phyloP scores from a whole-genome alignment of 2,113 vertebrate genomes.

The Alethe castanea region DNA sequence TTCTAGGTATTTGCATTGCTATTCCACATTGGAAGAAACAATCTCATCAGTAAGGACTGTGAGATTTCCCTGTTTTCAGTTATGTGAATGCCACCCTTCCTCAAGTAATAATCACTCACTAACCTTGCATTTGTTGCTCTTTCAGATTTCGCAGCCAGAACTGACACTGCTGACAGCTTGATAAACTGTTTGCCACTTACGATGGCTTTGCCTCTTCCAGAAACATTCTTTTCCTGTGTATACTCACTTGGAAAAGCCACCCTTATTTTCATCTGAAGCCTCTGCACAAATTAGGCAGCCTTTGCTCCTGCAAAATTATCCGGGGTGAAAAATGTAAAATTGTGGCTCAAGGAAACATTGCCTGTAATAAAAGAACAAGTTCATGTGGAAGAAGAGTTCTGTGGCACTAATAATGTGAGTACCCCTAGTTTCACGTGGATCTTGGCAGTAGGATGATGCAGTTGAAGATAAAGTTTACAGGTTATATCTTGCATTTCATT shows the following conservation, averaged over 20 bases:
- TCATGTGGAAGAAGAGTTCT: background rate
- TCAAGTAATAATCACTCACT: slow-evolving; percentile 39
- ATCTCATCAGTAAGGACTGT: slow-evolving; percentile 17
- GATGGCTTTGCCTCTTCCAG: slow-evolving; percentile 39
- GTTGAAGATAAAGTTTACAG: background rate
- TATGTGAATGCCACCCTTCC: slow-evolving; percentile 29
- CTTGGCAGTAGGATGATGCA: background rate
- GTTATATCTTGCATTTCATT: background rate
- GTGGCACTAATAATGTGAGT: too few relatives aligned
- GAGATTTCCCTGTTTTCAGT: slow-evolving; percentile 35
- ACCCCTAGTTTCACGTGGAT: background rate
- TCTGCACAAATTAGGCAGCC: background rate
- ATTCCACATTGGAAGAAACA: background rate
- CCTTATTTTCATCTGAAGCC: background rate
- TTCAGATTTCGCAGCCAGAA: slow-evolving; percentile 20
- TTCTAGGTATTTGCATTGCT: background rate
- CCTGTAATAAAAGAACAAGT: background rate
- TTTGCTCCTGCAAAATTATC: background rate
- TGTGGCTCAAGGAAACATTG: background rate
- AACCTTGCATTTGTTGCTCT: slow-evolving; percentile 60
- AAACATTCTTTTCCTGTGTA: background rate
- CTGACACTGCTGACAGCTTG: slow-evolving; percentile 43
- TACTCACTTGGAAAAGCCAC: background rate
- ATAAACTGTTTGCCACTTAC: slow-evolving; percentile 32
- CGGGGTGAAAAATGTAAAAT: background rate